Percentiles rank a stretch among this genome's conserved stretches.
Evolutionary conservation across 2,888 invertebrate species (phyloP).

Genomic region (Xanthia togata): DNA sequence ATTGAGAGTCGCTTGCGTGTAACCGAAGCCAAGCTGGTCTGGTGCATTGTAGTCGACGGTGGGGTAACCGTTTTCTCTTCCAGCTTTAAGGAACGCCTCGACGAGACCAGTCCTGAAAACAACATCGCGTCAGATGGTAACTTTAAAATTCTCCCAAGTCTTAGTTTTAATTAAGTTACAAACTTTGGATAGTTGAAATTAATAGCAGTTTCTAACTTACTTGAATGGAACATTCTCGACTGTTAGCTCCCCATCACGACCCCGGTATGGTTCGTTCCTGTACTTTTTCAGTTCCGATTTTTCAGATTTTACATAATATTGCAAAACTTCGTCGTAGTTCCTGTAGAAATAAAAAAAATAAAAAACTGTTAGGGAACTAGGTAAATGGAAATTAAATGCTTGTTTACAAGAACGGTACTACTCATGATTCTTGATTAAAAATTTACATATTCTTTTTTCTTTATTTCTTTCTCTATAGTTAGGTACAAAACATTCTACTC

Average conservation of each 20-base stretch:
- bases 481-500: neutral
- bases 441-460: neutral
- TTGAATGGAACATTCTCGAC: slow-evolving; percentile 91
- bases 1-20: slow-evolving; percentile 87
- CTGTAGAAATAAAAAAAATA: slow-evolving; percentile 78
- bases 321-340: slow-evolving; percentile 91
- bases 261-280: slow-evolving; percentile 89
- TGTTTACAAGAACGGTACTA: neutral
- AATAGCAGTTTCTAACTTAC: slow-evolving; percentile 76
- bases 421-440: neutral
- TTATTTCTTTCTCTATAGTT: neutral
- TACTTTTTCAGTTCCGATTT: slow-evolving; percentile 86
- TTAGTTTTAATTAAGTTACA: slow-evolving; percentile 62
- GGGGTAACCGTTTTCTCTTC: slow-evolving; percentile 88
- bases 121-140: slow-evolving; percentile 27
- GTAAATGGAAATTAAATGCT: neutral
- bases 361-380: neutral
- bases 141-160: slow-evolving; percentile 17
- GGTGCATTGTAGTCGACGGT: slow-evolving; percentile 91
- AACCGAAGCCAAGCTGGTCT: slow-evolving; percentile 91
- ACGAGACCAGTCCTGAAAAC: slow-evolving; percentile 87
- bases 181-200: slow-evolving; percentile 64
- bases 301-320: slow-evolving; percentile 92
- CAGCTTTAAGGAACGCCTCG: slow-evolving; percentile 91
- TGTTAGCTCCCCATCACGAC: slow-evolving; percentile 91